Evolutionary conservation across 2,888 invertebrate species (phyloP).

Genomic region (Quadroppia sp.): DNA sequence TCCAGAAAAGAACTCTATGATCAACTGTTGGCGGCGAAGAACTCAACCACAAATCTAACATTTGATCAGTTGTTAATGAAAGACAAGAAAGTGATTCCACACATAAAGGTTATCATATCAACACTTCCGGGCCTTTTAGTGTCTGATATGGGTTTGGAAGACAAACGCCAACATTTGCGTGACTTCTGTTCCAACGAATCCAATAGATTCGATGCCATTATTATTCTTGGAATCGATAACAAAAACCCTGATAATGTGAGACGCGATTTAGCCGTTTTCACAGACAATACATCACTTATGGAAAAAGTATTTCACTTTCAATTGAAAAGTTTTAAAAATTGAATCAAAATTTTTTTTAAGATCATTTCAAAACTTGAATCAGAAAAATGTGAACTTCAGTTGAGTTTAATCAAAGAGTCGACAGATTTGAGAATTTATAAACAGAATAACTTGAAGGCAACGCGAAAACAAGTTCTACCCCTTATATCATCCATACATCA

Average conservation of each 20-base stretch:
- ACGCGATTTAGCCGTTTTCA: conserved; percentile 40
- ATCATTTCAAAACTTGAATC: conserved; percentile 37
- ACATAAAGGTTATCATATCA: conserved; percentile 59
- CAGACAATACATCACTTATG: conserved; percentile 34
- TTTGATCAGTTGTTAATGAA: conserved; percentile 66
- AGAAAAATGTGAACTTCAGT: conserved; percentile 12
- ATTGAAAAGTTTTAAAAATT: neutral
- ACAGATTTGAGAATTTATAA: conserved; percentile 34
- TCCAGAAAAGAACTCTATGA: conserved; percentile 40
- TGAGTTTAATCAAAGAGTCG: conserved; percentile 18
- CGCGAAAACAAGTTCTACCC: conserved; percentile 42
- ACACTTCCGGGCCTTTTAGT: conserved; percentile 63
- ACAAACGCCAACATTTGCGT: conserved; percentile 8
- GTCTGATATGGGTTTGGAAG: conserved; percentile 19
- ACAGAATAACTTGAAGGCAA: conserved; percentile 40
- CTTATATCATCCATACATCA: conserved; percentile 20
- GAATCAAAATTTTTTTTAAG: conserved; percentile 26
- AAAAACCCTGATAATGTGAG: conserved; percentile 26
- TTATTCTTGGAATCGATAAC: conserved; percentile 40
- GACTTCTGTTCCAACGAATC: conserved; percentile 4
- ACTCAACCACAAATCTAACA: conserved; percentile 55
- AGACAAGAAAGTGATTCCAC: conserved; percentile 64
- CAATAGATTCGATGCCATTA: conserved; percentile 37
- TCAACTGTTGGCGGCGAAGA: conserved; percentile 41
- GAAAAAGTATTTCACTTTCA: conserved; percentile 21